Evolutionary conservation across 2,888 invertebrate species (phyloP).

Genomic region (Isoperla grammatica): DNA sequence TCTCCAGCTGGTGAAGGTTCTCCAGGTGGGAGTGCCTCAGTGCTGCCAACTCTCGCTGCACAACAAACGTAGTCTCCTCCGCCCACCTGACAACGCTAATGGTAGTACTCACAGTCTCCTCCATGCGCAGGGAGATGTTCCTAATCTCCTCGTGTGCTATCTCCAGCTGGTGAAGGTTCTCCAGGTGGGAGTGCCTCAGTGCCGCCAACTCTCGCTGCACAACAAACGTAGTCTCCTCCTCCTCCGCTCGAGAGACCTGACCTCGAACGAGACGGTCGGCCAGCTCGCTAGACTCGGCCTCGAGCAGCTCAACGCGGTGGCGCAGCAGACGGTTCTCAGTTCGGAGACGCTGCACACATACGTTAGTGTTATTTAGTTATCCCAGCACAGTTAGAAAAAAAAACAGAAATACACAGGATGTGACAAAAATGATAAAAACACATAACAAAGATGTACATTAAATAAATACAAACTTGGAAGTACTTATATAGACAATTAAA

Average conservation of each 20-base stretch:
- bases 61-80: conserved; percentile 80
- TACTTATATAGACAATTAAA: too few species aligned
- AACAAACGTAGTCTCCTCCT: conserved; percentile 83
- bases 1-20: conserved; percentile 81
- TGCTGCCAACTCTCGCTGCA: conserved; percentile 83
- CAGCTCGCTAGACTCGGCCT: conserved; percentile 88
- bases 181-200: conserved; percentile 77
- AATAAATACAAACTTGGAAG: too few species aligned
- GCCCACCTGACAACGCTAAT: too few species aligned
- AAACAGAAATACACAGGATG: conserved; percentile 1
- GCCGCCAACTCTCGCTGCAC: conserved; percentile 84
- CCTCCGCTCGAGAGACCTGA: conserved; percentile 91
- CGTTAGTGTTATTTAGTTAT: too few species aligned
- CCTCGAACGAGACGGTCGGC: conserved; percentile 89
- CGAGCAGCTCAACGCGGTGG: conserved; percentile 90
- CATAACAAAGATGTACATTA: conserved; percentile 1
- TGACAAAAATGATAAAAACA: conserved; percentile 12
- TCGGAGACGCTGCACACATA: conserved; percentile 68
- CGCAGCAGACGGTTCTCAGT: conserved; percentile 95
- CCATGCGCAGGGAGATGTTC: conserved; percentile 70
- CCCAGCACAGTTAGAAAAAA: conserved; percentile 25
- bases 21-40: conserved; percentile 82
- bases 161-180: conserved; percentile 83
- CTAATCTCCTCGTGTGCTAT: conserved; percentile 86
- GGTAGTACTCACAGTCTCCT: conserved; percentile 67